A percentile compares a stretch with the other conserved stretches of the same genome.
phyloP scores from a whole-genome alignment of 2,797 vertebrate species.

The Pogonophryne albipinna region DNA sequence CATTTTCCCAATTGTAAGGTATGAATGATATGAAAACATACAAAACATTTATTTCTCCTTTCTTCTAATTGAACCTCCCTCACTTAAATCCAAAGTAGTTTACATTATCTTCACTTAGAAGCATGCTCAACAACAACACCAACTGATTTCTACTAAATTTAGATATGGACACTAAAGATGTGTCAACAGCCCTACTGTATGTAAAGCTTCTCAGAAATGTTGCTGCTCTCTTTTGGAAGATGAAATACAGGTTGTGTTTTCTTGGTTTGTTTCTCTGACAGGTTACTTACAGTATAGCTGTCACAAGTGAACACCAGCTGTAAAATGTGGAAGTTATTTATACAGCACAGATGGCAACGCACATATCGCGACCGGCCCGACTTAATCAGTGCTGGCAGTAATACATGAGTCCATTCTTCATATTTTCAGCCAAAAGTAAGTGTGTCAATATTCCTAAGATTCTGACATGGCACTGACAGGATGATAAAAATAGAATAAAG shows the following conservation, averaged over 20 bases:
- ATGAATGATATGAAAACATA: no score
- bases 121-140: background rate
- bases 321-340: slow-evolving; percentile 60
- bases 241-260: slow-evolving; percentile 25
- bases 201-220: background rate
- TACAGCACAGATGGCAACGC: slow-evolving; percentile 62
- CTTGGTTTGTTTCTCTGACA: slow-evolving; percentile 26
- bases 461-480: slow-evolving; percentile 6
- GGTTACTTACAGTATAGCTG: slow-evolving; percentile 23
- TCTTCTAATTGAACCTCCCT: no score
- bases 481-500: background rate
- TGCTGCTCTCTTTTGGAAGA: background rate
- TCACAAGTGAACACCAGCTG: slow-evolving; percentile 56
- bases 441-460: slow-evolving; percentile 28
- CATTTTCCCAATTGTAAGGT: background rate
- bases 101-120: background rate
- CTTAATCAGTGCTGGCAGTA: slow-evolving; percentile 67
- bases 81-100: background rate
- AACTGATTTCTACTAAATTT: background rate
- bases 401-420: slow-evolving; percentile 54
- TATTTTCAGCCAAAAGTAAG: slow-evolving; percentile 49
- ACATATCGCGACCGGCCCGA: slow-evolving; percentile 30
- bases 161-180: background rate
- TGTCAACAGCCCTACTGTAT: background rate
- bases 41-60: no score